Conservation (phyloP, 2,797 vertebrate genomes). For the Threskiornis aethiopicus region DNA sequence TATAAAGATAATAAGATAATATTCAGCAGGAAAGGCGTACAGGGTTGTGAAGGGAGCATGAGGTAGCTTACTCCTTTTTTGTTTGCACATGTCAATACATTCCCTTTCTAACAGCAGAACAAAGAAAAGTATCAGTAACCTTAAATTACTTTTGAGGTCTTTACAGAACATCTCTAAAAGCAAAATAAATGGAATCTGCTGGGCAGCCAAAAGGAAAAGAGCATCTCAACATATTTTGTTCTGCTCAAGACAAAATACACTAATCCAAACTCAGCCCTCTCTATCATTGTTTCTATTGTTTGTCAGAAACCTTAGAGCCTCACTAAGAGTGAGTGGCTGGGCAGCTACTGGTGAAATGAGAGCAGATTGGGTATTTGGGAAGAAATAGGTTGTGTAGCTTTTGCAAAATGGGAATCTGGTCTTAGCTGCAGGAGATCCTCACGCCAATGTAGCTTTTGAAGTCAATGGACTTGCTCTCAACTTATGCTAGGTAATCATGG, state of each 20-base stretch:
- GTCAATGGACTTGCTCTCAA: not conserved
- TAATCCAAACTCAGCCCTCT: not conserved
- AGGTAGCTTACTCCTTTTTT: not conserved
- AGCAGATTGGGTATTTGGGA: not conserved
- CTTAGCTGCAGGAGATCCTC: not conserved
- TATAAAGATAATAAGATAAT: not conserved
- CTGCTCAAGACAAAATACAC: not conserved
- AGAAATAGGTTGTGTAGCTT: not conserved
- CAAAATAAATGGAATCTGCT: not conserved
- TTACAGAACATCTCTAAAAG: constrained; percentile 14
- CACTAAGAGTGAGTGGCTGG: not conserved
- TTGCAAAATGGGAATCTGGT: not conserved
- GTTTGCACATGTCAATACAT: not conserved
- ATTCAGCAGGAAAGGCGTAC: not conserved
- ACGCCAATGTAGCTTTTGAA: accelerated
- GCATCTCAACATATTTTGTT: not conserved
- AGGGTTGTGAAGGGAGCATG: not conserved
- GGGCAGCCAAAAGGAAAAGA: constrained; percentile 16
- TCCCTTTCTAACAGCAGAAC: not conserved
- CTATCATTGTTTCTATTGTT: not conserved
- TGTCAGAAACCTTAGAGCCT: not conserved
- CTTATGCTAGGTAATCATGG: not conserved
- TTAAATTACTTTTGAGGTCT: not conserved
- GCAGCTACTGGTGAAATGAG: not conserved
- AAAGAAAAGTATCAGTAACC: not conserved